Percentiles rank a stretch among this genome's conserved stretches.
Conservation (phyloP, 2,797 vertebrate species). For the Acomys russatus region DNA sequence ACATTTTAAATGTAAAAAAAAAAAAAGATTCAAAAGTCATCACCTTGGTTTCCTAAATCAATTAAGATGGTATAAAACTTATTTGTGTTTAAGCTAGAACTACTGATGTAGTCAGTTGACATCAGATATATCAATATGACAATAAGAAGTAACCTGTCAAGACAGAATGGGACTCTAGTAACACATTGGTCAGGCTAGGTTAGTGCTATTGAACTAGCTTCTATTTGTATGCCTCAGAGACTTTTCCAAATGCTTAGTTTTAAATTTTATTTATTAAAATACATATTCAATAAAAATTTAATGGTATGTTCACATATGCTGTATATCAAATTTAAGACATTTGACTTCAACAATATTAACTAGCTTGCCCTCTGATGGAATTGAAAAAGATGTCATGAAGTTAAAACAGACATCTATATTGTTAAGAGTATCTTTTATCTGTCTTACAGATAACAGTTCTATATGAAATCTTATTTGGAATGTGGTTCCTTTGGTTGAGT, state of each 20-base stretch:
- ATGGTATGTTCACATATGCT: constrained; percentile 14
- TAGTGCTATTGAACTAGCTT: constrained; percentile 30
- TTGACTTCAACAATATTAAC: constrained; percentile 31
- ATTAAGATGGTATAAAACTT: constrained; percentile 3
- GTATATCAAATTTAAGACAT: constrained; percentile 46
- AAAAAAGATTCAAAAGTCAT: constrained; percentile 41
- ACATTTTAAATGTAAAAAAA: too few species aligned
- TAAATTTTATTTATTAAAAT: constrained; percentile 55
- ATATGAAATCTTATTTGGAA: constrained; percentile 37
- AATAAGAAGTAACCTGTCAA: constrained; percentile 53
- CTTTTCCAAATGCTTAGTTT: constrained; percentile 53
- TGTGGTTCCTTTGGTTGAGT: constrained; percentile 8
- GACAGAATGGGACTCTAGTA: constrained; percentile 6
- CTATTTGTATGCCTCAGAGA: neutral
- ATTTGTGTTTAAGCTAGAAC: constrained; percentile 45
- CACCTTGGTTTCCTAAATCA: constrained; percentile 29
- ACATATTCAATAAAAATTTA: constrained; percentile 51
- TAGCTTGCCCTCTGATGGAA: neutral
- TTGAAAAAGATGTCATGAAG: neutral
- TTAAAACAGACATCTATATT: constrained; percentile 19
- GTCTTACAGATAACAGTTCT: neutral
- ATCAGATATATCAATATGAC: constrained; percentile 35
- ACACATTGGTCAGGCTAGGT: neutral
- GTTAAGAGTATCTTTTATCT: neutral
- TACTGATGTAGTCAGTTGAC: neutral